Base-by-base conservation (phyloP, 2,797 vertebrate species). In the Melanotaenia maccullochi region DNA sequence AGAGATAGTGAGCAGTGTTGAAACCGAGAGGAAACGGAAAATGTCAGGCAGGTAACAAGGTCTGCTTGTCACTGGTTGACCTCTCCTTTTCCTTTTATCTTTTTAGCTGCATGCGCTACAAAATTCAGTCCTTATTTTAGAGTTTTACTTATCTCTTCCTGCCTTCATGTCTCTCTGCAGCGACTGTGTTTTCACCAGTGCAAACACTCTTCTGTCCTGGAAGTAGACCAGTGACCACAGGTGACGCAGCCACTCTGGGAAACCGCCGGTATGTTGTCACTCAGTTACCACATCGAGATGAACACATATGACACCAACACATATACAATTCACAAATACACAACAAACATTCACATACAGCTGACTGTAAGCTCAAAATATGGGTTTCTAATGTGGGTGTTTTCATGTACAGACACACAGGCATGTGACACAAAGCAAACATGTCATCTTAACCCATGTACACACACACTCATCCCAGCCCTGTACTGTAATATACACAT, bases 211-310 rank as follows among this genome's bases (percentile, higher is more conserved):
- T 5, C 69, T 59, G 62, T 75, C 58, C 74, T 80, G 52, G 58
- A 81, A 68, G 44, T 74, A 63, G 47, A 24, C 60, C 12, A 56
- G 33, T 75, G 52, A 78, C 71, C 70, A 70, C 79, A 79, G 76
- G 72, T 47, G 73, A 67, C 5, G 49, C 49, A 22, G 49, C 49
- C 6, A 2, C 70, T 61, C 60, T 65, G 58, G 60, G 60, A 82
- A 86, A 75, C 83, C 71, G 76, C 62, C 16, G 11, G 79, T 14
- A 67, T 71, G 73, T 60, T 79, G 78, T 90, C 87, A 74, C 40
- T 30, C 28, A 30, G 28, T 30, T 30, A 30, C 28, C 28, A 30
- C 28, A 2, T 30, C 28, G 28, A 30, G 82, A 82, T 84, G 85
- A 87, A 88, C 76, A 82, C 2, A 3, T 66, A 16, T 30, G 40